phyloP scores from a whole-genome alignment of 2,888 invertebrate species.

The Limulus polyphemus region DNA sequence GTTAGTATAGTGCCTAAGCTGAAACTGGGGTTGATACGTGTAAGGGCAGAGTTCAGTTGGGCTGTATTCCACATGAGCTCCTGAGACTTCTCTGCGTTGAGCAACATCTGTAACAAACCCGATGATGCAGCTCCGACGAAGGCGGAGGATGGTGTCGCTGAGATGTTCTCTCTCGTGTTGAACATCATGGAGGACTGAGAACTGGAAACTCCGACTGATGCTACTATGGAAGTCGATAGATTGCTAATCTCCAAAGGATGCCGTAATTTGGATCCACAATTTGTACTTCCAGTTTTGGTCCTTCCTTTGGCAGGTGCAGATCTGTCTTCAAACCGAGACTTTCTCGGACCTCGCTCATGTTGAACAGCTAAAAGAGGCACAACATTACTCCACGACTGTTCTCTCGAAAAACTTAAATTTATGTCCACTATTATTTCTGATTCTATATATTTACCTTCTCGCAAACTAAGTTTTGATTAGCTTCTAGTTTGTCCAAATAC shows the following conservation, averaged over 20 bases:
- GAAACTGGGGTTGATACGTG: neutral
- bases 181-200: constrained; percentile 31
- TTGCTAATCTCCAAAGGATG: neutral
- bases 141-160: constrained; percentile 10
- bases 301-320: too few relatives aligned
- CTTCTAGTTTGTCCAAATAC: too few relatives aligned
- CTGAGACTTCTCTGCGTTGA: constrained; percentile 26
- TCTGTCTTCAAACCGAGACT: constrained; percentile 57
- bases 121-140: constrained; percentile 3
- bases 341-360: constrained; percentile 87
- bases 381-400: neutral
- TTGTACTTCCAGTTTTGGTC: too few relatives aligned
- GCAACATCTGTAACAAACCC: constrained; percentile 26
- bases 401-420: too few relatives aligned
- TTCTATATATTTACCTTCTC: neutral
- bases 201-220: neutral
- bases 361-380: constrained; percentile 62
- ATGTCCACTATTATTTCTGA: neutral
- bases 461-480: too few relatives aligned
- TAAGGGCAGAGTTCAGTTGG: neutral
- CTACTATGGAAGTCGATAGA: neutral
- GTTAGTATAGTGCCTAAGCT: neutral
- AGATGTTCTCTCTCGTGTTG: constrained; percentile 20
- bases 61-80: constrained; percentile 17
- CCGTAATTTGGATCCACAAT: neutral